phyloP scores from a whole-genome alignment of 2,113 vertebrate genomes.

The Heteronetta atricapilla region DNA sequence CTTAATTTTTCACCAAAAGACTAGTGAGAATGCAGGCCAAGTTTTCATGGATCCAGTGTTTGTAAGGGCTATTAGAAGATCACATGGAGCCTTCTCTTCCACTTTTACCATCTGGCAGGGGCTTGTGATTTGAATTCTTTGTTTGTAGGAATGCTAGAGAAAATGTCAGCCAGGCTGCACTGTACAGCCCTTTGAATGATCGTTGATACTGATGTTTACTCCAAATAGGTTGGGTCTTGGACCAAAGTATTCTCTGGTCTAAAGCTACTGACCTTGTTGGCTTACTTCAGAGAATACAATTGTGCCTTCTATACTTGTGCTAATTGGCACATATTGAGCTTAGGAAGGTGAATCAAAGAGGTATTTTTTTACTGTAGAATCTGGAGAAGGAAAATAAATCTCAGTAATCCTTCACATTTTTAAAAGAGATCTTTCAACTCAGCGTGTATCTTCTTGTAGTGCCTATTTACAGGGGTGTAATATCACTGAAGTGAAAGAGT shows the following conservation, averaged over 20 bases:
- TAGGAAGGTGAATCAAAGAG: neutral
- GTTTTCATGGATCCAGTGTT: neutral
- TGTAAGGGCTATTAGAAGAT: neutral
- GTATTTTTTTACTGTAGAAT: neutral
- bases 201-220: neutral
- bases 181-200: neutral
- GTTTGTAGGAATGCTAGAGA: neutral
- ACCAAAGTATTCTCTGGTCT: neutral
- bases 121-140: neutral
- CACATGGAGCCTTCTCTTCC: neutral
- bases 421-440: neutral
- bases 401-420: neutral
- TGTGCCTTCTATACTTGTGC: neutral
- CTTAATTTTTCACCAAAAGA: neutral
- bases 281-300: neutral
- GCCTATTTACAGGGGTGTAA: neutral
- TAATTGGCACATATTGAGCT: neutral
- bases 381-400: neutral
- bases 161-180: neutral
- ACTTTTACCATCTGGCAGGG: neutral
- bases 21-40: neutral
- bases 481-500: neutral
- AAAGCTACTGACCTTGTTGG: neutral
- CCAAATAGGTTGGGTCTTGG: neutral
- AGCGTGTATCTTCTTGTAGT: neutral